phyloP scores from a whole-genome alignment of 2,797 vertebrate genomes.

The Galaxias olidus region DNA sequence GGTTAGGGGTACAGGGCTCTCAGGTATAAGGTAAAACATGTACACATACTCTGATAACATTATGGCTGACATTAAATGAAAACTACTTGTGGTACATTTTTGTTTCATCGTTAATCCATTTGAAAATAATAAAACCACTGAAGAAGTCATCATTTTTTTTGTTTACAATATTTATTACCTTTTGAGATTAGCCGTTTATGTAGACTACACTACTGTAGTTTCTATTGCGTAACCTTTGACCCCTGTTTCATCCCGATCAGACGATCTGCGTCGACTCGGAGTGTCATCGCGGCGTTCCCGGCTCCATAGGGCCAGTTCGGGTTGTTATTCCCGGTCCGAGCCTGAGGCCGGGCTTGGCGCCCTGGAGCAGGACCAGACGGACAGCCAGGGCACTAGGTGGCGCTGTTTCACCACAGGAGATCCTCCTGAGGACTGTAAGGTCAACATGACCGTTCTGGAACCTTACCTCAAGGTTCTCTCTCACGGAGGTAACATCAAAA shows the following conservation, averaged over 20 bases:
- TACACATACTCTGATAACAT: too few species aligned
- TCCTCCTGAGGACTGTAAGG: conserved; percentile 58
- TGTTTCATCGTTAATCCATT: too few species aligned
- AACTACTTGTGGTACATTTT: too few species aligned
- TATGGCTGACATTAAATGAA: too few species aligned
- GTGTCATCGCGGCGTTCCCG: conserved; percentile 22
- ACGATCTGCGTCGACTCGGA: conserved; percentile 68
- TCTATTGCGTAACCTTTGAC: background rate
- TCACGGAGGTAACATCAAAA: conserved; percentile 72
- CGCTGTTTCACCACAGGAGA: conserved; percentile 72
- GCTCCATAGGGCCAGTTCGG: background rate
- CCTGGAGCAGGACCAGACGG: conserved; percentile 67
- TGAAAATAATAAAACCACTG: too few species aligned
- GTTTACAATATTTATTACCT: too few species aligned
- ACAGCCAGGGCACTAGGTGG: conserved; percentile 75
- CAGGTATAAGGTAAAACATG: too few species aligned
- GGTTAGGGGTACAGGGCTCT: too few species aligned
- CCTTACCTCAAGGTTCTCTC: conserved; percentile 79
- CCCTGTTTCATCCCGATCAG: conserved; percentile 41
- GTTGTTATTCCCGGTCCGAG: conserved; percentile 21
- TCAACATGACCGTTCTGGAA: conserved; percentile 79
- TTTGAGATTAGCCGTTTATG: too few species aligned
- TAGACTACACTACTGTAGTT: too few species aligned
- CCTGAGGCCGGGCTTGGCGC: conserved; percentile 40
- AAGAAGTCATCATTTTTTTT: too few species aligned